Conservation (phyloP, 2,888 invertebrate genomes). For the Hymenopus coronatus region DNA sequence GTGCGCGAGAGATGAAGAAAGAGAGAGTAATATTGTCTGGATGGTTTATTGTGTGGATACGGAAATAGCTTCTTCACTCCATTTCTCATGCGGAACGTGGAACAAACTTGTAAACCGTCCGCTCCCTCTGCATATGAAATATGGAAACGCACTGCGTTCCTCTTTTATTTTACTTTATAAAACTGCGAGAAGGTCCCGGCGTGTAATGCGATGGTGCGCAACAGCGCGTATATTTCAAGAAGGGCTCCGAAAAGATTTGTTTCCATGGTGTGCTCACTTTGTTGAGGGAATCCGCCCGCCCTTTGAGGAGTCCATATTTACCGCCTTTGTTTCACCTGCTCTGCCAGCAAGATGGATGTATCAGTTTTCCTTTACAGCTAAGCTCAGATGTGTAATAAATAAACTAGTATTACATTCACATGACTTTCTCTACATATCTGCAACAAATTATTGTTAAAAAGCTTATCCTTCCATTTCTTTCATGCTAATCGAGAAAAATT, state of each 20-base stretch:
- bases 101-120: not conserved
- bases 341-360: not conserved
- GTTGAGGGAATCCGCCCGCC: not conserved
- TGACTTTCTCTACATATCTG: no score
- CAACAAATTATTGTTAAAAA: no score
- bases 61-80: not conserved
- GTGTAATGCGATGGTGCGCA: not conserved
- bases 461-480: no score
- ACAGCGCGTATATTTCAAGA: not conserved
- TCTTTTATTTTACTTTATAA: not conserved
- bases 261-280: not conserved
- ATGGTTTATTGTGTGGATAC: not conserved
- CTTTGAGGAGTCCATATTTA: not conserved
- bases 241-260: not conserved
- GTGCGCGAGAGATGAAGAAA: not conserved
- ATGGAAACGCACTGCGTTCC: not conserved
- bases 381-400: no score
- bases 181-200: not conserved
- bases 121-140: not conserved
- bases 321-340: not conserved
- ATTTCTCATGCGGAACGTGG: not conserved
- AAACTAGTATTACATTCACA: no score
- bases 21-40: not conserved
- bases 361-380: not conserved
- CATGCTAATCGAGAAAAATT: no score